Evolutionary conservation across 2,113 vertebrate genomes (phyloP), one percentile per base, ranked within the genome.

Genomic region (Pituophis catenifer): DNA sequence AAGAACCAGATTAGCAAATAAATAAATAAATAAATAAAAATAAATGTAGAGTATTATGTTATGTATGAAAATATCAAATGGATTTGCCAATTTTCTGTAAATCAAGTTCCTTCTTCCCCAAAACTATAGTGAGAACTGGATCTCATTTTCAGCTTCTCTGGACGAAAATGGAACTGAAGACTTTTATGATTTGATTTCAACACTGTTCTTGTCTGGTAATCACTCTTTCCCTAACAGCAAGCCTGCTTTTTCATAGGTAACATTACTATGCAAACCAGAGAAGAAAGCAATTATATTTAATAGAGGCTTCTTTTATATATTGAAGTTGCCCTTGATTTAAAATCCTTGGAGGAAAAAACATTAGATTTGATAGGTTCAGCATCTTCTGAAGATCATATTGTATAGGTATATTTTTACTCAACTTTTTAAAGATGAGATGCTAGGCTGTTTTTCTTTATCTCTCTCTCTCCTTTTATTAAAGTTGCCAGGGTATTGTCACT

Each of bases 261-360:
- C 55, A n/a, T 59, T 89, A 70, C 55, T 6, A 11, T 86, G 33
- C 57, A 92, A 89, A 86, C 85, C 89, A 88, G 91, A 89, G 93
- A 0, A 10, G 91, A 94, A 93, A 53, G 65, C 59, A 92, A 44
- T 90, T 53, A 58, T 90, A 91, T 86, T 26, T 58, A 21, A 94
- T 65, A 93, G 92, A 89, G 26, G 92, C 93, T 96, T 89, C 58
- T 88, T 93, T 89, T 38, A 38, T 94, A 70, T 81, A 92, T 94
- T 89, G 87, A 92, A 94, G 85, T 90, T 90, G 88, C 89, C 89
- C 50, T 21, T 86, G 62, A 93, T 91, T 91, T 81, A 81, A 91
- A 93, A 94, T 94, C 91, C 86, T 88, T 52, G 7, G 87, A 89
- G 70, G 65, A 65, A 53, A 54, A 93, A 92, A 90, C 62, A 92